Percentiles rank a stretch among this genome's conserved stretches.
These are phyloP conservation scores for Saxidomus purpurata DNA, from an alignment of 1,140 invertebrate species.

Conservation along the genomic window DNA sequence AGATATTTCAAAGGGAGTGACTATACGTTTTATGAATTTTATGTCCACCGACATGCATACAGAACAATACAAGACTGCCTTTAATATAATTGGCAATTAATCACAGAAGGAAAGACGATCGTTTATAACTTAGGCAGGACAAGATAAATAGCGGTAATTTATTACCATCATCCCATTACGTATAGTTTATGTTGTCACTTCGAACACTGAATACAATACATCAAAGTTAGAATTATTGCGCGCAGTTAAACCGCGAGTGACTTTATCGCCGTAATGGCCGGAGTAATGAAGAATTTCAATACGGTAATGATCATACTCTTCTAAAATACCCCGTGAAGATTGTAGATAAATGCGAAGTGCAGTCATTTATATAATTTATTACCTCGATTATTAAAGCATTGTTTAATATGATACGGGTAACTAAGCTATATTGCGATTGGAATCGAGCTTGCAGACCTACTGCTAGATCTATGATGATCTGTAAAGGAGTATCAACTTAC, in stretches of 20 bases:
- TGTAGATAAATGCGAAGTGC: slow-evolving; percentile 55
- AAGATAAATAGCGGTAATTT: slow-evolving; percentile 68
- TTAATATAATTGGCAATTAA: slow-evolving; percentile 65
- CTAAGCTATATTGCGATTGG: not conserved
- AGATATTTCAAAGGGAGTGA: slow-evolving; percentile 57
- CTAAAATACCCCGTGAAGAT: slow-evolving; percentile 53
- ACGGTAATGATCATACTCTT: slow-evolving; percentile 43
- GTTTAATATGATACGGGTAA: slow-evolving; percentile 59
- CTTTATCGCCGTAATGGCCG: slow-evolving; percentile 12
- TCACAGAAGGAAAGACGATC: slow-evolving; percentile 62
- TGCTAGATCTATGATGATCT: not conserved
- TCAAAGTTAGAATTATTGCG: slow-evolving; percentile 54
- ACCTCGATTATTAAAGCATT: slow-evolving; percentile 44
- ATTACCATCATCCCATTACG: slow-evolving; percentile 61
- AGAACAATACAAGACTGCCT: slow-evolving; percentile 34
- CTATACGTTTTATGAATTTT: slow-evolving; percentile 41
- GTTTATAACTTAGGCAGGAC: slow-evolving; percentile 42
- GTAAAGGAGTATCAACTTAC: slow-evolving; percentile 36
- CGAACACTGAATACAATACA: slow-evolving; percentile 48
- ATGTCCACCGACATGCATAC: slow-evolving; percentile 44
- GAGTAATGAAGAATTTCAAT: slow-evolving; percentile 36
- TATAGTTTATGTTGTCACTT: slow-evolving; percentile 61
- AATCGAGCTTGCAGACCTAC: not conserved
- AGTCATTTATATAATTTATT: slow-evolving; percentile 61
- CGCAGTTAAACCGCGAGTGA: slow-evolving; percentile 47